phyloP scores from a whole-genome alignment of 2,888 invertebrate genomes.

The Mantis religiosa region DNA sequence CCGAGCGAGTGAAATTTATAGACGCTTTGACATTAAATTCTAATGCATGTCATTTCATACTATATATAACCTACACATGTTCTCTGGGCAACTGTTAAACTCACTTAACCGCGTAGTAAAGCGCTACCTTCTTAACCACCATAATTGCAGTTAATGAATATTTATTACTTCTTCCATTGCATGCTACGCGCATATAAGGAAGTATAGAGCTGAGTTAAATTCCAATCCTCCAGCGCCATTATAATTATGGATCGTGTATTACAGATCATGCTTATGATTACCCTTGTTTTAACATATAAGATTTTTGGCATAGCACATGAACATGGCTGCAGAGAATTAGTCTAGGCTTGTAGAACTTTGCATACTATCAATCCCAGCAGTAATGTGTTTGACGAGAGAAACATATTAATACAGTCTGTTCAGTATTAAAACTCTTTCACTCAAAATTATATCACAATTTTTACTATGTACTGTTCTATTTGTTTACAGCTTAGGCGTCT shows the following conservation, averaged over 20 bases:
- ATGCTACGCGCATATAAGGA: not conserved
- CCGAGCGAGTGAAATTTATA: not conserved
- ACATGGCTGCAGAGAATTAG: not conserved
- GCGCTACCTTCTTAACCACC: not conserved
- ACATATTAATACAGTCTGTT: too few relatives aligned
- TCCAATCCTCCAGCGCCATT: not conserved
- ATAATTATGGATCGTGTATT: not conserved
- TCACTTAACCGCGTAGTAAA: not conserved
- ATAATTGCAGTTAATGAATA: slow-evolving; percentile 15
- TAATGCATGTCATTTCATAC: not conserved
- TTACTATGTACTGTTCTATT: too few relatives aligned
- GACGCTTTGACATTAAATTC: not conserved
- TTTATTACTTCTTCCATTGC: not conserved
- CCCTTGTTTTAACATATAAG: not conserved
- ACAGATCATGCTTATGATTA: not conserved
- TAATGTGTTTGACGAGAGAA: not conserved
- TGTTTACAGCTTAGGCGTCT: too few relatives aligned
- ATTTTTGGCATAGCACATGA: not conserved
- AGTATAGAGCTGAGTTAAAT: not conserved
- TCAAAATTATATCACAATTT: too few relatives aligned
- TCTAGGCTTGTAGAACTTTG: not conserved
- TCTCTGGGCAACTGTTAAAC: not conserved
- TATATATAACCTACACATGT: not conserved
- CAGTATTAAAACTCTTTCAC: not conserved
- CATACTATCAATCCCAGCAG: not conserved